Conservation (phyloP, 1,140 invertebrate species). For the Procambarus clarkii region DNA sequence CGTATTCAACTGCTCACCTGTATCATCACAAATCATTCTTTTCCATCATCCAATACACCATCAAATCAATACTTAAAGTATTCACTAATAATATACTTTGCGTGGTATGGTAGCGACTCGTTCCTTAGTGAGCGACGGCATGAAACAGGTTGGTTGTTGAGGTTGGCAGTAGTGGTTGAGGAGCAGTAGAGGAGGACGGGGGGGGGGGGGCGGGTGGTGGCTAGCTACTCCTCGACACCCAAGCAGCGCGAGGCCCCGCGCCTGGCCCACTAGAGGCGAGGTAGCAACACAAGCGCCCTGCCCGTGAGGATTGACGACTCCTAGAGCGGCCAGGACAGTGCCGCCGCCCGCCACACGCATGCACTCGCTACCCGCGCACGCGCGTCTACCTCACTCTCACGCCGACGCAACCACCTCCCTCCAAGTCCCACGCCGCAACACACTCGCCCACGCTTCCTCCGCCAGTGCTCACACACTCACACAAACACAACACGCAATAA, state of each 20-base stretch:
- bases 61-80: neutral
- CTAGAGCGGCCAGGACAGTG: neutral
- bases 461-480: neutral
- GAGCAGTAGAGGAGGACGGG: neutral
- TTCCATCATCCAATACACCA: neutral
- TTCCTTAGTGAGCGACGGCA: neutral
- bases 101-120: neutral
- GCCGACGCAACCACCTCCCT: neutral
- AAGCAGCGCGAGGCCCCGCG: neutral
- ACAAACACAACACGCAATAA: neutral
- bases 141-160: neutral
- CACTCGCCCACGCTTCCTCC: neutral
- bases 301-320: neutral
- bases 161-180: neutral
- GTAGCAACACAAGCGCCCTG: neutral
- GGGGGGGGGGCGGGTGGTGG: neutral
- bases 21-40: neutral
- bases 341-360: neutral
- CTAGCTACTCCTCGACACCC: no score
- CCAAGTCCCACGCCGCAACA: neutral
- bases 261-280: neutral
- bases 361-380: no score
- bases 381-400: no score
- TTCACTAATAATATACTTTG: neutral
- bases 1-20: neutral